Evolutionary conservation across 2,888 invertebrate genomes (phyloP).

Genomic region (Dolichopus griseipennis): DNA sequence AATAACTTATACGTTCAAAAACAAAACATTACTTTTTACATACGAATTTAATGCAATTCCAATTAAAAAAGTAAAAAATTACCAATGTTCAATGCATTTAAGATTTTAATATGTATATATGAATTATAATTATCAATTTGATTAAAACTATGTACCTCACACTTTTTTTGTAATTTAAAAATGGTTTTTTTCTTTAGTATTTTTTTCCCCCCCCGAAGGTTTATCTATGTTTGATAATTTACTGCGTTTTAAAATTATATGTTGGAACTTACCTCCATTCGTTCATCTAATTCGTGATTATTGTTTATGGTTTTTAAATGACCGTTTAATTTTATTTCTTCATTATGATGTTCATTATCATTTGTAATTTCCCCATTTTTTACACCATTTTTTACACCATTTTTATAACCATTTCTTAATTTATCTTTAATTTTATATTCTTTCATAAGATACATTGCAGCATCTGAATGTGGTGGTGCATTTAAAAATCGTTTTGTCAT

Average conservation of each 20-base stretch:
- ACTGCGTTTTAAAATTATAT: no score
- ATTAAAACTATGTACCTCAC: background rate
- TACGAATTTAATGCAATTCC: no score
- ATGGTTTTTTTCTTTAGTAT: no score
- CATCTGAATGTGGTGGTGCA: conserved; percentile 40
- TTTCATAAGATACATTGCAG: conserved; percentile 41
- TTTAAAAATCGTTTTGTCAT: conserved; percentile 37
- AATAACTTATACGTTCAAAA: no score
- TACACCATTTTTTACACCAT: conserved; percentile 16
- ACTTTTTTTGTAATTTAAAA: no score
- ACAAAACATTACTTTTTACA: no score
- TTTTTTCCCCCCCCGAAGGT: no score
- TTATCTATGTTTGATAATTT: no score
- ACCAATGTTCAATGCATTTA: no score
- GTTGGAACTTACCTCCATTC: conserved; percentile 37
- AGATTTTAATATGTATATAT: no score
- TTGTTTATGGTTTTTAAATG: conserved; percentile 28
- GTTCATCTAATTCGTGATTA: conserved; percentile 35
- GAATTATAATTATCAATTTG: background rate
- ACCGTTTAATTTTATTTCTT: conserved; percentile 11
- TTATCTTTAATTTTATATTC: conserved; percentile 33
- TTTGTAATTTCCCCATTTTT: conserved; percentile 7
- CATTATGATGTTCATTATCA: conserved; percentile 13
- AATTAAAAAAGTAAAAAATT: no score
- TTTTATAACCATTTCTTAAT: conserved; percentile 12